A percentile compares a stretch with the other conserved stretches of the same genome.
Evolutionary conservation across 2,888 invertebrate species (phyloP).

Genomic region (Parnassius orleans): DNA sequence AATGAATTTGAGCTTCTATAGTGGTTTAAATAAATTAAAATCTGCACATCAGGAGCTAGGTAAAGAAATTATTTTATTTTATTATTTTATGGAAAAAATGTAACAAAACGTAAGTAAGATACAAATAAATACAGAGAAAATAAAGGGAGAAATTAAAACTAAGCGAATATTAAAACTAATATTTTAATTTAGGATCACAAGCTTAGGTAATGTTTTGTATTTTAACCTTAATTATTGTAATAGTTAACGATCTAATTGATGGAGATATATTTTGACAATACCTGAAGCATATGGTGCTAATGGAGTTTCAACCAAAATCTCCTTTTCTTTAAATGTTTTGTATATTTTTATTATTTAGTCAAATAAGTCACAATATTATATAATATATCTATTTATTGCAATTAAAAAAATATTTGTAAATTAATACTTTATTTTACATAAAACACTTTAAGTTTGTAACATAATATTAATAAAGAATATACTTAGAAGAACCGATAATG

Average conservation of each 20-base stretch:
- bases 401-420: slow-evolving; percentile 24
- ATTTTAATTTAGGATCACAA: slow-evolving; percentile 77
- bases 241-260: slow-evolving; percentile 7
- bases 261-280: slow-evolving; percentile 10
- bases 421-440: slow-evolving; percentile 18
- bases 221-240: slow-evolving; percentile 21
- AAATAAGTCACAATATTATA: neutral
- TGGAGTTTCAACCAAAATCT: no score
- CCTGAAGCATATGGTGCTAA: neutral
- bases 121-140: slow-evolving; percentile 21
- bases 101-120: neutral
- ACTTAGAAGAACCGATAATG: slow-evolving; percentile 19
- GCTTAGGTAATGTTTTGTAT: slow-evolving; percentile 15
- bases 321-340: no score
- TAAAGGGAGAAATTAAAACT: slow-evolving; percentile 44
- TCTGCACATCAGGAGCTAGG: slow-evolving; percentile 6
- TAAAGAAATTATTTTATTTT: slow-evolving; percentile 13
- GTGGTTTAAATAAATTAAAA: slow-evolving; percentile 7
- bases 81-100: no score
- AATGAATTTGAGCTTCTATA: neutral
- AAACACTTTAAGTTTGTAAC: slow-evolving; percentile 8
- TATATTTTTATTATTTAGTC: no score
- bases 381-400: slow-evolving; percentile 29
- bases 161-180: slow-evolving; percentile 55
- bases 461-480: slow-evolving; percentile 12